phyloP scores from a whole-genome alignment of 2,888 invertebrate genomes.

The Phymatocera aterrima region DNA sequence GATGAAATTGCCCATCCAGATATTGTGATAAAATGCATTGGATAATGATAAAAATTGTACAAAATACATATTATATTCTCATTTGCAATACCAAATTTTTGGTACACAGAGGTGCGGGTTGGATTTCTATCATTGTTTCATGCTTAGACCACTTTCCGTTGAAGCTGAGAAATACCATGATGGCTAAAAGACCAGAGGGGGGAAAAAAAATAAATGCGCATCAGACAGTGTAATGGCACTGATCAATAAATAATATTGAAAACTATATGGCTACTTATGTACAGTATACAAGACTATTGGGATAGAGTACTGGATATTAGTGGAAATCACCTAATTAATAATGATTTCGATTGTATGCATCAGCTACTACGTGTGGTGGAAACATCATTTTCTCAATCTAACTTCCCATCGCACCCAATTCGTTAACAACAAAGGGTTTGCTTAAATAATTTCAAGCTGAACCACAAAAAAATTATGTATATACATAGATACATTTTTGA shows the following conservation, averaged over 20 bases:
- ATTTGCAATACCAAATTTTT: not conserved
- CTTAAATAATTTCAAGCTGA: not conserved
- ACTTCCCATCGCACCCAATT: not conserved
- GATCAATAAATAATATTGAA: slow-evolving; percentile 45
- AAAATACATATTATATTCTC: slow-evolving; percentile 7
- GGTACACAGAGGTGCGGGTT: not conserved
- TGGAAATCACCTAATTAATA: slow-evolving; percentile 13
- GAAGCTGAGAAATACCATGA: slow-evolving; percentile 35
- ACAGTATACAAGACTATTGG: slow-evolving; percentile 36
- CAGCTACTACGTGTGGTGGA: not conserved
- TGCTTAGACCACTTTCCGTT: slow-evolving; percentile 22
- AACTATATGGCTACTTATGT: slow-evolving; percentile 35
- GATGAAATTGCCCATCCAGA: not conserved
- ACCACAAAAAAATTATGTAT: not conserved
- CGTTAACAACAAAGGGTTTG: not conserved
- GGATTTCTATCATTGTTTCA: not conserved
- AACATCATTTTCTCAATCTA: not conserved
- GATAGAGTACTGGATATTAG: slow-evolving; percentile 37
- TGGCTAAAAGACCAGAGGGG: not conserved
- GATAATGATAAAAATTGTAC: not conserved
- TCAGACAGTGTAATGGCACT: slow-evolving; percentile 45
- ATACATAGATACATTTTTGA: slow-evolving; percentile 2
- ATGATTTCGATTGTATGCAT: not conserved
- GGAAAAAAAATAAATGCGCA: slow-evolving; percentile 28
- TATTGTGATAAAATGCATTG: not conserved